Base-by-base conservation (phyloP, 2,797 vertebrate species). In the Sebastes iracundus region DNA sequence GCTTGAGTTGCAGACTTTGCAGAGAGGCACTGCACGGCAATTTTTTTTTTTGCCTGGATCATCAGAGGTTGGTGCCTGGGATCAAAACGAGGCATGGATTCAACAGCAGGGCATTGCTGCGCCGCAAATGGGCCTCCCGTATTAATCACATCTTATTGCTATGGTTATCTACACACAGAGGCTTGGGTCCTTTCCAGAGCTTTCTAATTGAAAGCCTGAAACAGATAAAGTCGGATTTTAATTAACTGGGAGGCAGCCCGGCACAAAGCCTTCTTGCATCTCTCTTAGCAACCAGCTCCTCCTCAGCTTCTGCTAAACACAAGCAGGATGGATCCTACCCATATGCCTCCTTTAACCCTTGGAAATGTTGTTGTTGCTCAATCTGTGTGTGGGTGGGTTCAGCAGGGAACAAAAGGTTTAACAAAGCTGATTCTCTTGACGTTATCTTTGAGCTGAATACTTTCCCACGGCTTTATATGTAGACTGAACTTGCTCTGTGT, bases 171-270 rank as follows among this genome's bases (percentile, higher is more conserved):
- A 62, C 83, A 81, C 85, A 82, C 85, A 76, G 86, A 82, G 83
- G 80, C 79, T 89, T 93, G 91, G 94, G 77, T 56, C 65, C 62
- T 82, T 91, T 93, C 93, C 94, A 94, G 75, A 86, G 76, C 76
- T 84, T 88, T 92, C 86, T 95, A 94, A 94, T 93, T 95, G 93
- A 95, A 95, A 94, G 93, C 91, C 88, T 92, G 90, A 93, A 93
- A 92, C 82, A 82, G 90, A 94, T 94, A 94, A 95, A 90, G 90
- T 86, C 90, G 84, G 86, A 82, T 94, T 95, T 95, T 95, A 94
- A 96, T 95, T 93, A 95, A 94, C 90, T 93, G 83, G 89, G 92
- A 91, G 88, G 88, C 85, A 81, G 86, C 84, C 70, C 72, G 25
- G 69, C 81, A 90, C 92, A 93, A 94, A 95, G 90, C 89, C 46